Evolutionary conservation across 1,140 invertebrate genomes (phyloP).

Genomic region (Diprion similis): DNA sequence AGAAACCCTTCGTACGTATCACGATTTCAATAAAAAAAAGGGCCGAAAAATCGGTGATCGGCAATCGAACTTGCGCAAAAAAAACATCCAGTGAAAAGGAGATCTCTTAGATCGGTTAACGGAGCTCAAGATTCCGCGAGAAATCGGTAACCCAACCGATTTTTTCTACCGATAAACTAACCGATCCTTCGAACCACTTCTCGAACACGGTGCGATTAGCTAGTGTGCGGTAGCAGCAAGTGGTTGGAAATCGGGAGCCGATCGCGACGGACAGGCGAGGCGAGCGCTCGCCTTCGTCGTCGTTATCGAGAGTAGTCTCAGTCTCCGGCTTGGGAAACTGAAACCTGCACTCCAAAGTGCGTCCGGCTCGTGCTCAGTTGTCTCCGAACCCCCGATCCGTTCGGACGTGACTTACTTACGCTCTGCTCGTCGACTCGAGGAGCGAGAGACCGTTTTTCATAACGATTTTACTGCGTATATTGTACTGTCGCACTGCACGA

Average conservation of each 20-base stretch:
- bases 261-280: too few relatives aligned
- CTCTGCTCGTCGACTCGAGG: not conserved
- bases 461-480: too few relatives aligned
- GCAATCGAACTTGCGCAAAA: too few relatives aligned
- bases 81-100: not conserved
- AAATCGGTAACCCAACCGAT: not conserved
- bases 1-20: not conserved
- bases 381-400: slow-evolving; percentile 54
- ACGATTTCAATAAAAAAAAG: too few relatives aligned
- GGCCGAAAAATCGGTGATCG: too few relatives aligned
- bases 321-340: slow-evolving; percentile 36
- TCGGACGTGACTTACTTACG: slow-evolving; percentile 45
- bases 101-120: not conserved
- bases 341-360: slow-evolving; percentile 46
- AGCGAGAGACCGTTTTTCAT: too few relatives aligned
- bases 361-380: slow-evolving; percentile 46
- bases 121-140: not conserved
- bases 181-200: too few relatives aligned
- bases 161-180: too few relatives aligned
- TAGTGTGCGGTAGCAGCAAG: too few relatives aligned
- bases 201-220: too few relatives aligned
- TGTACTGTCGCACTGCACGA: too few relatives aligned
- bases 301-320: slow-evolving; percentile 35
- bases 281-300: not conserved
- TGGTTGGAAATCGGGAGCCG: too few relatives aligned